Percentiles rank a stretch among this genome's conserved stretches.
Evolutionary conservation across 2,113 vertebrate genomes (phyloP).

Genomic region (Chinchilla lanigera): DNA sequence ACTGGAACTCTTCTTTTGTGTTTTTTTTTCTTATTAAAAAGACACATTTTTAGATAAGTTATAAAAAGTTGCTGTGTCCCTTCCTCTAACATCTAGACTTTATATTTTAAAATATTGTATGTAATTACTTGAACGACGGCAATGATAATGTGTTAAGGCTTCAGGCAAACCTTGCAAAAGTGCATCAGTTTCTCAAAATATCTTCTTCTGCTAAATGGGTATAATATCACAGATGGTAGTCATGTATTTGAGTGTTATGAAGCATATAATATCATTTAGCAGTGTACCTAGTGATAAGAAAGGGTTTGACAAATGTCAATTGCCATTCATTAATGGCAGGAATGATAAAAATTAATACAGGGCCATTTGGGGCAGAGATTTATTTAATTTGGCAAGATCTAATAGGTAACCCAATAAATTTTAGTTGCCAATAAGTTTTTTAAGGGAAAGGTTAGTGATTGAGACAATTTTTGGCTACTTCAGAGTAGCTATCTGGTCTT

Average conservation of each 20-base stretch:
- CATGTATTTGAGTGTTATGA: constrained; percentile 10
- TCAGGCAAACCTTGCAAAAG: not conserved
- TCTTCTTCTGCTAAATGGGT: constrained; percentile 12
- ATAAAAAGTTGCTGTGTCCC: not conserved
- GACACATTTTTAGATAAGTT: not conserved
- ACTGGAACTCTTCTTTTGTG: not conserved
- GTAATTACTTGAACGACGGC: not conserved
- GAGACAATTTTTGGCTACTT: not conserved
- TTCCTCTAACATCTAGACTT: not conserved
- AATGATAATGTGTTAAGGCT: not conserved
- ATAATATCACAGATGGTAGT: not conserved
- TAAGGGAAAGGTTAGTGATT: not conserved
- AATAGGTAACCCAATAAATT: not conserved
- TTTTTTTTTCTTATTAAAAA: not conserved
- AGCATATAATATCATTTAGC: not conserved
- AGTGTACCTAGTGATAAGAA: not conserved
- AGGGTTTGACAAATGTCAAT: not conserved
- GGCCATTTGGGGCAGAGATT: not conserved
- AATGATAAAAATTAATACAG: not conserved
- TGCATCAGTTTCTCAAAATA: not conserved
- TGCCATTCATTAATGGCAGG: not conserved
- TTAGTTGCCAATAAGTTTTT: not conserved
- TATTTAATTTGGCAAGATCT: not conserved
- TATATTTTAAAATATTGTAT: not conserved
- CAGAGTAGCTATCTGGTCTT: not conserved